Evolutionary conservation across 2,797 vertebrate genomes (phyloP), one percentile per base, ranked within the genome.

Genomic region (Rhinella marina): DNA sequence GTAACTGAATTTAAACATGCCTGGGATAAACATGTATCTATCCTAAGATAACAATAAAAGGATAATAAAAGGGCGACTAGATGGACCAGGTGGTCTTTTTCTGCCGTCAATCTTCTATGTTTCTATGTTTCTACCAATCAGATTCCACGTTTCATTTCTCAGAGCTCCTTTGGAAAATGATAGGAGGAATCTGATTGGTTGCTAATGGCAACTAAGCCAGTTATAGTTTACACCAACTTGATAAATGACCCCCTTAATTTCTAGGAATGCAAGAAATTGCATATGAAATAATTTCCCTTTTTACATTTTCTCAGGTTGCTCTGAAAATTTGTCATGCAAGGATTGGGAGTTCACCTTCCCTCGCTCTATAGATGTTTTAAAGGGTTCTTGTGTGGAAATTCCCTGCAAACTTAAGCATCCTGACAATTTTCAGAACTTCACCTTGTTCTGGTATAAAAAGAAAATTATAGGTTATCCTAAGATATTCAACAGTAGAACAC

Each of bases 371-470:
- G 32, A 48, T 0, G 72, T 13, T 50, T 23, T 50, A 75, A 75
- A 50, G 10, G 72, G 72, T 21, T 75, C 72, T 23, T 75, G 72
- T 48, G 72, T 75, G 32, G 72, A 75, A 48, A 50, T 75, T 75
- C 72, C 72, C 72, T 75, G 72, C 21, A 50, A 50, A 23, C 19
- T 75, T 9, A 21, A 16, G 1, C 50, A 48, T 75, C 72, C 72
- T 1, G 41, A 48, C 6, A 17, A 75, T 50, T 10, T 41, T 50
- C 19, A 50, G 1, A 75, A 25, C 2, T 76, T 76, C 17, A 85
- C 23, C 59, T 50, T 85, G 54, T 75, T 76, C 17, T 85, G 83
- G 72, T 75, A 21, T 23, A 48, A 75, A 52, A 73, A 75, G 14
- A 2, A 2, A 16, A 0, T 3, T 1, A 59, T 21, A 7, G 12